Evolutionary conservation across 2,888 invertebrate species (phyloP), one percentile per base, ranked within the genome.

Genomic region (Apamea epomidion): DNA sequence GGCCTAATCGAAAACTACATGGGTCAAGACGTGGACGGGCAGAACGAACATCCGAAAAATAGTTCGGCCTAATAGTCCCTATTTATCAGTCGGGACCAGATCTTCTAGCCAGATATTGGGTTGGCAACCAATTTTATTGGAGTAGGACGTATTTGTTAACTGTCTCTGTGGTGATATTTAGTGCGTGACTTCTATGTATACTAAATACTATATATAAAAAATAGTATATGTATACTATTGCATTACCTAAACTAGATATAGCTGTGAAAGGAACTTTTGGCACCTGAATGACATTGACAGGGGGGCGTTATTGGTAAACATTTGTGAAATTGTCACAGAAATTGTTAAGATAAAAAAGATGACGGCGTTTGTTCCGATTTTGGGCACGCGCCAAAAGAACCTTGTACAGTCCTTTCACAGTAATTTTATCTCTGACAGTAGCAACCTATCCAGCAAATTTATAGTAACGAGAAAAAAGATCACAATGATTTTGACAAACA

Each of bases 31-130:
- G 37, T 25, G 16, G 62, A 37, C 21, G 32, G 48, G 25, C 10
- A 51, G 25, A 65, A 54, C 25, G 60, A 10, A n/a, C 42, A 42
- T 83, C 21, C 8, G 76, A 83, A 83, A 70, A 29, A 48, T 58
- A 5, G 68, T 76, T 64, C 32, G 25, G 42, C 16, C 2, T 71
- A 65, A 77, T 77, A 71, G 65, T 51, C 10, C 16, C 48, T 42
- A 83, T 77, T 76, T 83, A 60, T 81, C 81, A 83, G 32, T 16
- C 14, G 18, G 37, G 37, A 64, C 54, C 37, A 81, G 29, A 64
- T 62, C n/a, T 64, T 69, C 1, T 25, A 37, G 6, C 37, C 16
- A 58, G n/a, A 74, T 75, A 69, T 62, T 62, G 54, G 32, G 54
- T 45, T 25, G 37, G 54, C 25, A 54, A 74, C 45, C 29, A 29